Conservation (phyloP, 2,888 invertebrate species). For the Drosophila meridionalis region DNA sequence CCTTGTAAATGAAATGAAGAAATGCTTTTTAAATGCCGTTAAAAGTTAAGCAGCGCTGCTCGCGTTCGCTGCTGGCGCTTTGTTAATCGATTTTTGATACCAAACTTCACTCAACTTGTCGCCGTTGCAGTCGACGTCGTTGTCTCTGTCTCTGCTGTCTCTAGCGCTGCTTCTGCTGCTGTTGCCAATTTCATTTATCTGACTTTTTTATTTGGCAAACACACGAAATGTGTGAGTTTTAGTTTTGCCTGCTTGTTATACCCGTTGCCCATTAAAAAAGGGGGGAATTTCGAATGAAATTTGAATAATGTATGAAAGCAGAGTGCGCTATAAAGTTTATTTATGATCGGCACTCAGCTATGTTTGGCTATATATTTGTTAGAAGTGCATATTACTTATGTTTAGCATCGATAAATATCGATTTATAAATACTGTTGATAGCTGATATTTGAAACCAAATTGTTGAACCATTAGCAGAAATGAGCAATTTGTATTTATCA, state of each 20-base stretch:
- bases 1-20: conserved; percentile 44
- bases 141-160: conserved; percentile 5
- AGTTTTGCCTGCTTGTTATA: conserved; percentile 33
- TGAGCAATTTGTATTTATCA: background rate
- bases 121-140: conserved; percentile 35
- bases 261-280: conserved; percentile 4
- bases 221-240: conserved; percentile 65
- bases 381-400: background rate
- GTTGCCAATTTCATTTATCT: conserved; percentile 78
- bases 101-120: conserved; percentile 64
- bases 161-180: conserved; percentile 41
- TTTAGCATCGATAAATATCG: background rate
- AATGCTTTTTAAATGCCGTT: conserved; percentile 68
- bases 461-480: background rate
- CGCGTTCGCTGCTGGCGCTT: conserved; percentile 49
- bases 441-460: background rate
- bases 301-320: background rate
- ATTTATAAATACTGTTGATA: too few relatives aligned
- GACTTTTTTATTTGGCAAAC: conserved; percentile 59
- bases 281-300: background rate
- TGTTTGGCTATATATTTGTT: background rate
- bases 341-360: background rate
- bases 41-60: conserved; percentile 53
- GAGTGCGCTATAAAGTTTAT: background rate
- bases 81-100: conserved; percentile 79